Evolutionary conservation across 2,888 invertebrate species (phyloP).

Genomic region (Heteromyza rotundicornis): DNA sequence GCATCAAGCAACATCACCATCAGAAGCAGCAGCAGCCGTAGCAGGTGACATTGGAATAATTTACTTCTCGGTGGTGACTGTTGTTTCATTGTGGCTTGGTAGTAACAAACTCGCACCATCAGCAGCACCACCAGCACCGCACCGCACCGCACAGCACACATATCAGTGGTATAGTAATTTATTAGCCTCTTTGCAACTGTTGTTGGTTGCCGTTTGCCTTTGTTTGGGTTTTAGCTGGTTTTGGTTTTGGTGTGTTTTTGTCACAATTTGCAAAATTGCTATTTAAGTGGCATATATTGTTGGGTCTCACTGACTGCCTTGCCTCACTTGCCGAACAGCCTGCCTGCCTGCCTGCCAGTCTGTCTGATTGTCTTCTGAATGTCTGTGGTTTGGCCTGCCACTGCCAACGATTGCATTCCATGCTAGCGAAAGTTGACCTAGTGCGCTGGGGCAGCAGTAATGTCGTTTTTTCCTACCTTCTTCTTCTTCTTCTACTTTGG

Average conservation of each 20-base stretch:
- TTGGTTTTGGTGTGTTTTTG: neutral
- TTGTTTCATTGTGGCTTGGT: too few relatives aligned
- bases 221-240: neutral
- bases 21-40: conserved; percentile 35
- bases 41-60: conserved; percentile 55
- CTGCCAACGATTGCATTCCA: conserved; percentile 53
- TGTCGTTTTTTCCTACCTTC: too few relatives aligned
- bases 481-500: too few relatives aligned
- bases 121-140: conserved; percentile 19
- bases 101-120: conserved; percentile 13
- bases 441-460: conserved; percentile 26
- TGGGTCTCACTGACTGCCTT: neutral
- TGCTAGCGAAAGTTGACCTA: conserved; percentile 60
- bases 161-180: too few relatives aligned
- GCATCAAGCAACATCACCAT: neutral
- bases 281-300: neutral
- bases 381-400: conserved; percentile 26
- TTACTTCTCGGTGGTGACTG: conserved; percentile 39
- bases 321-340: neutral
- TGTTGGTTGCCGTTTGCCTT: neutral
- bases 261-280: neutral
- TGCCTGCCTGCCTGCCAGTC: neutral
- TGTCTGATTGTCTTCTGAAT: conserved; percentile 11
- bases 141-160: too few relatives aligned
- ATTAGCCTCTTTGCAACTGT: neutral